These are phyloP conservation scores for Pseudomyrmex gracilis DNA, from an alignment of 1,140 invertebrate genomes.

Conservation along the genomic window DNA sequence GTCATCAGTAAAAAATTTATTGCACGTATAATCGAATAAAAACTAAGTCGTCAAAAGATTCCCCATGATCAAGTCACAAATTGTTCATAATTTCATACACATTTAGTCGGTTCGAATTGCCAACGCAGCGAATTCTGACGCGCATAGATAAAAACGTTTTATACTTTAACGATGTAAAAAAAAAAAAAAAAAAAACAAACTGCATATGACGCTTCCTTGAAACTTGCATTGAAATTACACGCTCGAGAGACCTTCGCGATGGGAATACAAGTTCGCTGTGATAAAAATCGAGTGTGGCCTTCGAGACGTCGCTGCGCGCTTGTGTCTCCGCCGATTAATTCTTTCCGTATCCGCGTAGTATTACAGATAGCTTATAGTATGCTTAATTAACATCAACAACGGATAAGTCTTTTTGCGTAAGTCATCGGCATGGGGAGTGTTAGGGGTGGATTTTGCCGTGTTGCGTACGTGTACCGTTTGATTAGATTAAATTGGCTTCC, in stretches of 20 bases:
- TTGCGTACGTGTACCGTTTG: not conserved
- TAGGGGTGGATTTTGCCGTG: conserved; percentile 24
- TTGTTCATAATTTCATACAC: not conserved
- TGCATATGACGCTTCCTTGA: conserved; percentile 10
- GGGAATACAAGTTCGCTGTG: conserved; percentile 46
- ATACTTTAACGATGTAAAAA: not conserved
- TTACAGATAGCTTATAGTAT: conserved; percentile 12
- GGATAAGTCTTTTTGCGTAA: conserved; percentile 75
- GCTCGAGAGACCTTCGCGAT: not conserved
- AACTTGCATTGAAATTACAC: conserved; percentile 23
- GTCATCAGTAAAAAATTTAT: too few relatives aligned
- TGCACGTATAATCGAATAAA: too few relatives aligned
- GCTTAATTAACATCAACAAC: conserved; percentile 72
- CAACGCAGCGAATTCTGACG: not conserved
- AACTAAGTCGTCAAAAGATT: too few relatives aligned
- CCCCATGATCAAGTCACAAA: too few relatives aligned
- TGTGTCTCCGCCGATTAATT: conserved; percentile 56
- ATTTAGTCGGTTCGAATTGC: not conserved
- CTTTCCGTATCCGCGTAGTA: conserved; percentile 69
- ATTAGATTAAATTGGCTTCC: conserved; percentile 19
- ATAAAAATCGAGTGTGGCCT: conserved; percentile 48
- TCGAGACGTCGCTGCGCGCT: conserved; percentile 14
- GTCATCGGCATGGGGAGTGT: conserved; percentile 62
- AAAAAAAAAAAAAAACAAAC: too few relatives aligned
- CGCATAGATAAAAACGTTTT: not conserved